Conservation (phyloP, 2,113 vertebrate species). For the Procavia capensis region DNA sequence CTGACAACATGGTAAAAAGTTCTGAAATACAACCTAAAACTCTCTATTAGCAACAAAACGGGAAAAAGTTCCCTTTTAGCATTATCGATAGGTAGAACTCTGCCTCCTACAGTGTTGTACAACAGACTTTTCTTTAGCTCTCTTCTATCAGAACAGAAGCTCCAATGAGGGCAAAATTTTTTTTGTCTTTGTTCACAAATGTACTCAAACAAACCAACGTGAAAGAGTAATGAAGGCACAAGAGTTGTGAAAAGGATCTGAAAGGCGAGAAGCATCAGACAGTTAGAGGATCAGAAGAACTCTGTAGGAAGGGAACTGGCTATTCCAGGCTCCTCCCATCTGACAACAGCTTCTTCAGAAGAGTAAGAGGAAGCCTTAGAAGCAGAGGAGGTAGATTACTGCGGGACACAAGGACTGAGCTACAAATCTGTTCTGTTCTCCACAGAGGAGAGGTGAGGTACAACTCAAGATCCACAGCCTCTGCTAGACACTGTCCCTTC, state of each 20-base stretch:
- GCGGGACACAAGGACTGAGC: background rate
- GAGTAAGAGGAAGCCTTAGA: background rate
- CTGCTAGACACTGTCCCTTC: too few species aligned
- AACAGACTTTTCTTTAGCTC: background rate
- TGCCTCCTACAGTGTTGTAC: background rate
- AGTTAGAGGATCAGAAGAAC: background rate
- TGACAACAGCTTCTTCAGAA: background rate
- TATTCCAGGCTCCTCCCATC: background rate
- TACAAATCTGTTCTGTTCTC: background rate
- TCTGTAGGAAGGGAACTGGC: too few species aligned
- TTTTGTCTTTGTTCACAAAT: background rate
- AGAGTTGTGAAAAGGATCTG: background rate
- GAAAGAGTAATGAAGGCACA: background rate
- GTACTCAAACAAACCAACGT: background rate
- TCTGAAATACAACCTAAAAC: background rate
- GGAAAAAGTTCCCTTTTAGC: background rate
- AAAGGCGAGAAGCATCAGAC: background rate
- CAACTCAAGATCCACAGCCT: background rate
- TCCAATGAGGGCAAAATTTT: background rate
- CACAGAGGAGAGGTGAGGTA: background rate
- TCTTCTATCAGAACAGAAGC: background rate
- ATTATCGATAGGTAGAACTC: background rate
- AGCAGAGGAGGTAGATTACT: background rate
- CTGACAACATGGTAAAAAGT: background rate
- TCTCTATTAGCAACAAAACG: background rate